Conservation (phyloP, 1,140 invertebrate genomes). For the Drosophila pallidifrons region DNA sequence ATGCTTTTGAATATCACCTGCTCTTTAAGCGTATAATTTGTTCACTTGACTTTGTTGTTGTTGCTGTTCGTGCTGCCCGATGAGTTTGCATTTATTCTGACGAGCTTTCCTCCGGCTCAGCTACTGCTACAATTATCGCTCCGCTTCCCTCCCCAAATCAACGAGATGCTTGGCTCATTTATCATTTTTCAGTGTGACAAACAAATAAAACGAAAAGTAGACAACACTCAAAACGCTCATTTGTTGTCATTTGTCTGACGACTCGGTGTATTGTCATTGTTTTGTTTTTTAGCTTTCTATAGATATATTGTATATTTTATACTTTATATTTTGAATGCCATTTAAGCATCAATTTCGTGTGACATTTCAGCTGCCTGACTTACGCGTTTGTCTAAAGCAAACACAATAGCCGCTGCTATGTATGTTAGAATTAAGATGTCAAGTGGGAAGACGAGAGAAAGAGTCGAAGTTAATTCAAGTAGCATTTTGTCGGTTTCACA, state of each 20-base stretch:
- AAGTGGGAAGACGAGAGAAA: not conserved
- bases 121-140: not conserved
- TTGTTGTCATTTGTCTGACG: conserved; percentile 74
- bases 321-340: conserved; percentile 66
- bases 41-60: conserved; percentile 45
- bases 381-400: conserved; percentile 55
- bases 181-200: conserved; percentile 66
- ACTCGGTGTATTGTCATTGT: conserved; percentile 37
- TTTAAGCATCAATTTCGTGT: conserved; percentile 70
- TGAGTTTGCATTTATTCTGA: conserved; percentile 56
- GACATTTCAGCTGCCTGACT: conserved; percentile 63
- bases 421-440: conserved; percentile 7
- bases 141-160: not conserved
- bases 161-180: conserved; percentile 39
- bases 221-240: conserved; percentile 74
- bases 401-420: not conserved
- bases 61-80: conserved; percentile 24
- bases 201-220: conserved; percentile 54
- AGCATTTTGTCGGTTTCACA: conserved; percentile 26
- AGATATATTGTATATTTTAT: conserved; percentile 51
- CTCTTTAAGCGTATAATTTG: conserved; percentile 66
- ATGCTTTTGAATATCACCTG: conserved; percentile 48
- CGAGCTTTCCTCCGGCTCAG: not conserved
- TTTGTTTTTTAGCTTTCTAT: conserved; percentile 35
- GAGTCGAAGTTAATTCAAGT: not conserved